phyloP scores from a whole-genome alignment of 2,888 invertebrate species.

The Lepidocyrtoides sp. region DNA sequence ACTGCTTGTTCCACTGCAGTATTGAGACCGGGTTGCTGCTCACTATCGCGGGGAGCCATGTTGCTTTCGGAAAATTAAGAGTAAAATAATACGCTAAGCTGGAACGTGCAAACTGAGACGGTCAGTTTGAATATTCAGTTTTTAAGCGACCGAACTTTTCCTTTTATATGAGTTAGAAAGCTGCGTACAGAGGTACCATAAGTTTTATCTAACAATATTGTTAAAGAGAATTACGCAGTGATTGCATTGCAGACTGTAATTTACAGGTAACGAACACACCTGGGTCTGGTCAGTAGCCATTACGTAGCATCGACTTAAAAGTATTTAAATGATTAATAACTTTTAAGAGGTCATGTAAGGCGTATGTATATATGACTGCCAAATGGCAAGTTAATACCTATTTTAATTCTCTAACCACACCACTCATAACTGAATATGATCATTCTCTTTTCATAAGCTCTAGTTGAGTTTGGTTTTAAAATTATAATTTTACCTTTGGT shows the following conservation, averaged over 20 bases:
- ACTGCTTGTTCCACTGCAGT: not conserved
- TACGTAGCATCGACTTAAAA: not conserved
- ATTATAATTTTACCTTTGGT: too few species aligned
- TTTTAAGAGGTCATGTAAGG: not conserved
- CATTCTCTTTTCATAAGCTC: too few species aligned
- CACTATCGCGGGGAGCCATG: constrained; percentile 63
- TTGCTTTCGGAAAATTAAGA: too few species aligned
- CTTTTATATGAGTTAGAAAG: not conserved
- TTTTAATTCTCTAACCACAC: too few species aligned
- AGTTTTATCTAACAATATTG: too few species aligned
- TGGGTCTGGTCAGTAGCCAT: not conserved
- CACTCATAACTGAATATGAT: too few species aligned
- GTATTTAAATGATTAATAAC: not conserved
- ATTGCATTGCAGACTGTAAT: too few species aligned
- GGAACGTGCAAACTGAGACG: not conserved
- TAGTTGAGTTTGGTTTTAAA: too few species aligned
- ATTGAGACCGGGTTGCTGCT: not conserved
- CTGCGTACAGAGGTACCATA: not conserved
- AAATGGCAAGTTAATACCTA: too few species aligned
- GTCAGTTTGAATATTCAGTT: not conserved
- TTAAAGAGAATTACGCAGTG: too few species aligned
- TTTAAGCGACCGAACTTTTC: not conserved
- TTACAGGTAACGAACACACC: not conserved
- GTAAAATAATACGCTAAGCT: not conserved
- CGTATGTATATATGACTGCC: not conserved